Base-by-base conservation (phyloP, 2,113 vertebrate genomes). In the Mesocricetus auratus region DNA sequence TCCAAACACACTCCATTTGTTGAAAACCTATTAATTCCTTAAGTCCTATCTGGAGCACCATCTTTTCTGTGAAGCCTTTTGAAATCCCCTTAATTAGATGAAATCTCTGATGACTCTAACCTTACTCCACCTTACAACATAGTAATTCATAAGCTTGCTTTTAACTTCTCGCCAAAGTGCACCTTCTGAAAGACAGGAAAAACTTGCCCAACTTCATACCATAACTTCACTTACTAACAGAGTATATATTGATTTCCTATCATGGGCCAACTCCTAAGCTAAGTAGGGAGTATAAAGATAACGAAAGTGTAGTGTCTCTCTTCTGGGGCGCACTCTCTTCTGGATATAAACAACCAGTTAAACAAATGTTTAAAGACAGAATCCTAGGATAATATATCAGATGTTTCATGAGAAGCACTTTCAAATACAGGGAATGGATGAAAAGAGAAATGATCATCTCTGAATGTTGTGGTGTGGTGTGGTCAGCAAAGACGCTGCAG, bases 11-110 rank as follows among this genome's bases (percentile, higher is more conserved):
- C 96, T 98, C 94, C 86, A 97, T 97, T 97, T 97, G 86, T 94
- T 96, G 97, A 97, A 98, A 97, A 97, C 82, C 96, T 97, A 97
- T 97, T 97, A 97, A 97, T 97, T 98, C 96, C 96, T 91, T 97
- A 97, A 97, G 93, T 97, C 96, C 91, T 96, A 97, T 96, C 97
- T 95, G 86, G 86, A 97, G 96, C 93, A 95, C 95, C 96, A 97
- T 97, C 96, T 97, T 97, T 95, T 97, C 96, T 96, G 82, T 79
- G 95, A 97, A 96, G 96, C 83, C 78, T 97, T 97, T 97, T 95
- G 93, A 96, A 97, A 97, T 96, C 91, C 89, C 94, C 91, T 97
- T 97, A 97, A 97, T 97, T 96, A 97, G 96, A 97, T 96, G 95
- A 95, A 97, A 97, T 97, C 96, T 97, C 96, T 75, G 91, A 97